A percentile compares a stretch with the other conserved stretches of the same genome.
phyloP scores from a whole-genome alignment of 2,888 invertebrate species.

The Pyrrhosoma nymphula region DNA sequence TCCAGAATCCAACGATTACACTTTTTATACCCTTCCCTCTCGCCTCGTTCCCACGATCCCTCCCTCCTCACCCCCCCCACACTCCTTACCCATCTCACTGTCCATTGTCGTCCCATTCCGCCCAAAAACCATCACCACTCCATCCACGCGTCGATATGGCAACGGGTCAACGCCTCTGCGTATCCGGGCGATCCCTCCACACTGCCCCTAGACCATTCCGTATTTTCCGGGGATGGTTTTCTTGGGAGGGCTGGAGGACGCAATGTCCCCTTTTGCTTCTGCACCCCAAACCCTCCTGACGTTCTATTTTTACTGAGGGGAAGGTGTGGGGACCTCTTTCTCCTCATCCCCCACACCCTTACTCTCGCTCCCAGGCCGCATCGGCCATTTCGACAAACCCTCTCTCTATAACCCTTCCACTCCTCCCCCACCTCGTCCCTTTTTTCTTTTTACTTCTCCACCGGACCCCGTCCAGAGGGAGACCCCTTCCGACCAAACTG shows the following conservation, averaged over 20 bases:
- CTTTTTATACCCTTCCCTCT: neutral
- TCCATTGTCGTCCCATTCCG: neutral
- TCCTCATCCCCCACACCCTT: neutral
- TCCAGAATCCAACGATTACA: neutral
- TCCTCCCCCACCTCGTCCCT: neutral
- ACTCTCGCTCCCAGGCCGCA: neutral
- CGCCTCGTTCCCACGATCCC: neutral
- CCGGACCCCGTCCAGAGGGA: neutral
- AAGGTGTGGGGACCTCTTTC: neutral
- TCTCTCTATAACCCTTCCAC: too few relatives aligned
- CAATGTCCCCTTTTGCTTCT: neutral
- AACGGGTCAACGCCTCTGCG: constrained; percentile 57
- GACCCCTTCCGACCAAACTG: neutral
- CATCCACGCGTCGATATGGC: constrained; percentile 38
- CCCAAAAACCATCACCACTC: constrained; percentile 12
- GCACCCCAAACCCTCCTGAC: neutral
- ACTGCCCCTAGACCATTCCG: neutral
- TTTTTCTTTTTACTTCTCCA: neutral
- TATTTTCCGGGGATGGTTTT: constrained; percentile 48
- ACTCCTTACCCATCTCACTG: neutral
- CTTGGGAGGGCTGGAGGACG: neutral
- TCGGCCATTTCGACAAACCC: neutral
- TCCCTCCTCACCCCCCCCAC: neutral
- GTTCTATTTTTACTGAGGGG: neutral
- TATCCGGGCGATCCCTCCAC: constrained; percentile 23